These are phyloP conservation scores for Harpalus rubripes DNA, from an alignment of 2,888 invertebrate genomes.

Conservation along the genomic window DNA sequence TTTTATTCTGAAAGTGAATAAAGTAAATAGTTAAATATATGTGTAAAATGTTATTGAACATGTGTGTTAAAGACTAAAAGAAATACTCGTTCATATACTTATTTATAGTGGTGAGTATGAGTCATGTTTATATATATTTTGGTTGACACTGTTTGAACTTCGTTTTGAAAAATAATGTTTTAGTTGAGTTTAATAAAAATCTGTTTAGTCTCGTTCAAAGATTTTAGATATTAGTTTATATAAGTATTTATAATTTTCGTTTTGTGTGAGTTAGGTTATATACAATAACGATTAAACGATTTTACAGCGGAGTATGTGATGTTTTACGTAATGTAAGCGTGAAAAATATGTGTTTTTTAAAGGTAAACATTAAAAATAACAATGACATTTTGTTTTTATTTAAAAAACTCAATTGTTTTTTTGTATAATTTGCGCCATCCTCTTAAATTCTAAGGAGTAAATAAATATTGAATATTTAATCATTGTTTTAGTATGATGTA, in stretches of 20 bases:
- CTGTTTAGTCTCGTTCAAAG: too few species aligned
- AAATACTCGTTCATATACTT: not conserved
- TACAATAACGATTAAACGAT: slow-evolving; percentile 43
- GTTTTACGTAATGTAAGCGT: not conserved
- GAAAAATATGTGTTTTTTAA: not conserved
- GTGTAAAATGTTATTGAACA: slow-evolving; percentile 8
- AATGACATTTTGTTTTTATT: too few species aligned
- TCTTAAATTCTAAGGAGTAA: too few species aligned
- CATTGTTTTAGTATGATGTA: too few species aligned
- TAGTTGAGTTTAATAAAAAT: too few species aligned
- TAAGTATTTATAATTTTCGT: slow-evolving; percentile 46
- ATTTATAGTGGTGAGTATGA: slow-evolving; percentile 49
- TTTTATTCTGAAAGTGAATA: not conserved
- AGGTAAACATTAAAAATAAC: too few species aligned
- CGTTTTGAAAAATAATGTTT: not conserved
- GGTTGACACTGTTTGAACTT: slow-evolving; percentile 55
- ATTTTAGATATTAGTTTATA: slow-evolving; percentile 43
- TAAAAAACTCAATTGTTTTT: too few species aligned
- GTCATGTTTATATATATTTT: slow-evolving; percentile 62
- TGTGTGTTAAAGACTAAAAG: not conserved
- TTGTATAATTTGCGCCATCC: too few species aligned
- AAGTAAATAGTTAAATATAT: not conserved
- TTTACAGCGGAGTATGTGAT: not conserved
- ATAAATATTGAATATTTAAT: too few species aligned
- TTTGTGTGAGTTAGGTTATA: slow-evolving; percentile 54